Percentiles rank a stretch among this genome's conserved stretches.
phyloP scores from a whole-genome alignment of 2,888 invertebrate species.

The Serripes groenlandicus region DNA sequence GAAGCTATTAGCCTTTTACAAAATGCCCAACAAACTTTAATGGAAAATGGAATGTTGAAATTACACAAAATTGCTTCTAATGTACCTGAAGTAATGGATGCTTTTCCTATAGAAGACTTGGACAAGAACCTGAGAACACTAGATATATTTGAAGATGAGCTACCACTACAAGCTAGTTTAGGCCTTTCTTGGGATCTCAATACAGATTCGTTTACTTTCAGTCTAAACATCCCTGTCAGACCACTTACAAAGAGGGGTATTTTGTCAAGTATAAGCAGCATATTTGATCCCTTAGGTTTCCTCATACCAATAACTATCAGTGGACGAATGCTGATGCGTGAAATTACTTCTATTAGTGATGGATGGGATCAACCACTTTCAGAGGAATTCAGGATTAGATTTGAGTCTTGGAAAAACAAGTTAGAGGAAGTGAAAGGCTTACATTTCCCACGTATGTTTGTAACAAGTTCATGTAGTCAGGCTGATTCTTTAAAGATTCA shows the following conservation, averaged over 20 bases:
- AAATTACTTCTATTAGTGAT: too few species aligned
- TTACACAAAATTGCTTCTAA: conserved; percentile 65
- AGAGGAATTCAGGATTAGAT: too few species aligned
- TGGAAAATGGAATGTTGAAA: conserved; percentile 34
- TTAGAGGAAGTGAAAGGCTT: too few species aligned
- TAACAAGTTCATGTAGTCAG: too few species aligned
- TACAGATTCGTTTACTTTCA: conserved; percentile 26
- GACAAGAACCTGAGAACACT: conserved; percentile 31
- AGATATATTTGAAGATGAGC: conserved; percentile 16
- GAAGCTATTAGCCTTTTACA: conserved; percentile 41
- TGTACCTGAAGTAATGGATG: conserved; percentile 24
- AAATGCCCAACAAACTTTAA: conserved; percentile 42
- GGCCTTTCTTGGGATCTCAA: conserved; percentile 36
- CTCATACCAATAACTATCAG: conserved; percentile 55
- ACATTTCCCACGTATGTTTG: too few species aligned
- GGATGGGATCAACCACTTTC: too few species aligned
- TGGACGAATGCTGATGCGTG: too few species aligned
- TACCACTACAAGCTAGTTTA: conserved; percentile 33
- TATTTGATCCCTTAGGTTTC: conserved; percentile 66
- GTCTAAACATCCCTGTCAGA: conserved; percentile 7
- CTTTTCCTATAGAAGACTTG: conserved; percentile 34
- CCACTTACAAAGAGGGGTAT: conserved; percentile 58
- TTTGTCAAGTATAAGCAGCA: conserved; percentile 54
- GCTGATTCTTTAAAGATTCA: too few species aligned
- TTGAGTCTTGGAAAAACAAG: too few species aligned